Evolutionary conservation across 2,113 vertebrate species (phyloP).

Genomic region (Ramphastos sulfuratus): DNA sequence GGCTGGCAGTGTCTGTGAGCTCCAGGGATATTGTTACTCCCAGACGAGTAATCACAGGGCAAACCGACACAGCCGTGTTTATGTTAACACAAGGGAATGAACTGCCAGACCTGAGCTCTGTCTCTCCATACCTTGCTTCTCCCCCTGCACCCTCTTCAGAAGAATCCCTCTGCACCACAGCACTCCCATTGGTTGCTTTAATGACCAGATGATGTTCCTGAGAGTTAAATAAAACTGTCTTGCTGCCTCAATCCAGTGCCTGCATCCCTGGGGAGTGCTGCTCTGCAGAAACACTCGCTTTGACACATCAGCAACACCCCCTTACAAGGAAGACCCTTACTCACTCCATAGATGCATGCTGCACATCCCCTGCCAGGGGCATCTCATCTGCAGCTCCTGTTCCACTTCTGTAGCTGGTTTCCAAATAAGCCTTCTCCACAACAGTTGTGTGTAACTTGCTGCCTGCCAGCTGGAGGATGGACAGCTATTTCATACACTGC

Average conservation of each 20-base stretch:
- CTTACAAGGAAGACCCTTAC: neutral
- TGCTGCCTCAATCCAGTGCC: neutral
- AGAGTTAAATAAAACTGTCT: neutral
- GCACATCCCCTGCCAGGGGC: neutral
- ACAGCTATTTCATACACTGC: neutral
- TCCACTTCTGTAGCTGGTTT: neutral
- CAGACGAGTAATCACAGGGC: neutral
- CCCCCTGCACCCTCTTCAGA: neutral
- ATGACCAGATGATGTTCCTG: neutral
- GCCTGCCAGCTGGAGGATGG: neutral
- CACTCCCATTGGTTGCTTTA: neutral
- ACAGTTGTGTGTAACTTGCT: neutral
- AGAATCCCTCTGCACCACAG: neutral
- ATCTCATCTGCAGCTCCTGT: neutral
- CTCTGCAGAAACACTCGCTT: neutral
- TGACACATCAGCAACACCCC: neutral
- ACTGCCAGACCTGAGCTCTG: neutral
- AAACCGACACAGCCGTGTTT: neutral
- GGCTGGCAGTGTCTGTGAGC: neutral
- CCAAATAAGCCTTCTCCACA: neutral
- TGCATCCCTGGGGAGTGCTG: neutral
- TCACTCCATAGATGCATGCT: accelerated
- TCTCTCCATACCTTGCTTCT: neutral
- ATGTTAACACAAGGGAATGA: neutral
- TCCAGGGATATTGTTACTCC: neutral